These are phyloP conservation scores for Oophaga pumilio DNA, from an alignment of 2,113 vertebrate species.

Conservation along the genomic window DNA sequence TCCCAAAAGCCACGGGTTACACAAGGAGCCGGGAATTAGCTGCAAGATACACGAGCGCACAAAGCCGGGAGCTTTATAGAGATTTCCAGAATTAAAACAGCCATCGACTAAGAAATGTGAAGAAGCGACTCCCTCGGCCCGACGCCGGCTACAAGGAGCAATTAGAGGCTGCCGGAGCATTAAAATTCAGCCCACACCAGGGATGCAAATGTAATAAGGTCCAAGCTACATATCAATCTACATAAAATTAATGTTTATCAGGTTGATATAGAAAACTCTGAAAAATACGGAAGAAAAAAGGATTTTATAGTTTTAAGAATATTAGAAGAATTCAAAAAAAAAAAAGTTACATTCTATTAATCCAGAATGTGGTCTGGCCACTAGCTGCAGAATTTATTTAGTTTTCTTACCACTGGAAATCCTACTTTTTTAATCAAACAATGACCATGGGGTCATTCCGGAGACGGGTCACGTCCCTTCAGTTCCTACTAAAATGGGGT, in stretches of 20 bases:
- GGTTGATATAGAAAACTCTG: background rate
- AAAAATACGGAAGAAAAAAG: no score
- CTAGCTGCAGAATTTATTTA: no score
- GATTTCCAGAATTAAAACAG: slow-evolving; percentile 24
- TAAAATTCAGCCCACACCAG: slow-evolving; percentile 7
- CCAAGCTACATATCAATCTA: background rate
- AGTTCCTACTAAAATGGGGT: no score
- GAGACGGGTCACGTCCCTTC: no score
- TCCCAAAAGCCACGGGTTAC: background rate
- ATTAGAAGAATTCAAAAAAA: background rate
- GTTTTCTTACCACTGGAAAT: no score
- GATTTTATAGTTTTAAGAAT: no score
- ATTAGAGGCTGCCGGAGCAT: slow-evolving; percentile 18
- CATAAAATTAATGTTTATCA: background rate
- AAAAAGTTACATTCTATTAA: no score
- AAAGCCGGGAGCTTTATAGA: background rate
- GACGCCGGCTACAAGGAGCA: background rate
- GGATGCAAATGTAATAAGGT: background rate
- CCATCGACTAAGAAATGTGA: background rate
- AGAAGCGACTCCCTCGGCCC: background rate
- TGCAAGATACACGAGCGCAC: background rate
- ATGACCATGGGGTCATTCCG: no score
- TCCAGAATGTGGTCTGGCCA: no score
- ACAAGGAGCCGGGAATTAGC: background rate
- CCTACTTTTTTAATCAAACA: no score